Evolutionary conservation across 1,140 invertebrate genomes (phyloP), one percentile per base, ranked within the genome.

Genomic region (Cydia fagiglandana): DNA sequence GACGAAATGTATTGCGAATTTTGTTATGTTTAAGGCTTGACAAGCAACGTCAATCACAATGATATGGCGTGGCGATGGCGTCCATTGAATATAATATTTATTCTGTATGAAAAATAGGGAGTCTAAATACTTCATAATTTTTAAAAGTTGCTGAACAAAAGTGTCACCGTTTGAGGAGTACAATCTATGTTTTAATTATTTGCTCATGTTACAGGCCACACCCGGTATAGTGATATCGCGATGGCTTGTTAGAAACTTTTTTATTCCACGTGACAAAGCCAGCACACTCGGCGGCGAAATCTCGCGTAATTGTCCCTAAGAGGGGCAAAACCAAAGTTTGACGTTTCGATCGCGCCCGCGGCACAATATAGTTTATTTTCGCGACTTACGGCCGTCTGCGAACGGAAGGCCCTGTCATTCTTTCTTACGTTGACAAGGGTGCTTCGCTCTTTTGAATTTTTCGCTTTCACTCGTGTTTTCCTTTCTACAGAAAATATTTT

Each of bases 361-460:
- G 66, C 66, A 70, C 66, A 70, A 70, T 70, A 70, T 70, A 70
- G 66, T 70, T 70, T 70, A 70, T 70, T 70, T 70, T 70, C 66
- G 15, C 38, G 66, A 70, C 66, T 41, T 41, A 70, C 34, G 38
- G 66, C 66, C 17, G 66, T 24, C 66, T 70, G n/a, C 66, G 61
- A 20, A 13, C 74, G 80, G 78, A 81, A 81, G 76, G 75, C 73
- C 75, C 68, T 78, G 80, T 81, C 80, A 79, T 77, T 77, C 77
- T 80, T 76, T 74, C 76, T 78, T 34, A 75, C 66, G 64, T 78
- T 80, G 80, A 81, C 77, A 76, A 81, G 80, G 77, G 78, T 80
- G 38, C 66, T 70, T 70, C 66, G 66, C 38, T 17, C 66, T 70
- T 68, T 70, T 70, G 66, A 70, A 38, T 70, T 70, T 70, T 70